Conservation (phyloP, 2,797 vertebrate genomes). For the Dryobates pubescens region DNA sequence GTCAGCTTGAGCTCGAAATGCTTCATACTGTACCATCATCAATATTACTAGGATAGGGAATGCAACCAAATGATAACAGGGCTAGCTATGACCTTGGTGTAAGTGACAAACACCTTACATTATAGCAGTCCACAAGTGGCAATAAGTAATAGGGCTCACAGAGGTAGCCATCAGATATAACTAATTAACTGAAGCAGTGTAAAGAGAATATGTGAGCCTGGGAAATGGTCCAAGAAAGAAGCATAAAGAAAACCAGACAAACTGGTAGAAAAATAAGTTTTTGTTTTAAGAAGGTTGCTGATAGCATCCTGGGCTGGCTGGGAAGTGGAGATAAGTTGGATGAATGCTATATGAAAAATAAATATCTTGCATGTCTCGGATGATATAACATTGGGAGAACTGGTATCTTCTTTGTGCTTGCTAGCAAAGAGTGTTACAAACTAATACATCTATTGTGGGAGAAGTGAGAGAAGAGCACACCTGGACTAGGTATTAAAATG, state of each 20-base stretch:
- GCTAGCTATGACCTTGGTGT: slow-evolving; percentile 65
- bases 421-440: not conserved
- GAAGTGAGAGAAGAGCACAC: fast-evolving
- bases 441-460: not conserved
- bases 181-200: slow-evolving; percentile 73
- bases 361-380: not conserved
- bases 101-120: slow-evolving; percentile 64
- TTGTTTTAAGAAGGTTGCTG: slow-evolving; percentile 47
- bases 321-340: slow-evolving; percentile 30
- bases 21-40: slow-evolving; percentile 15
- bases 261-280: slow-evolving; percentile 40
- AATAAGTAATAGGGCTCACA: slow-evolving; percentile 66
- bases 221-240: slow-evolving; percentile 76
- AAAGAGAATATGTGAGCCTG: slow-evolving; percentile 59
- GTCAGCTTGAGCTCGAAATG: slow-evolving; percentile 8
- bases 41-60: slow-evolving; percentile 39
- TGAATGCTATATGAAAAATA: not conserved
- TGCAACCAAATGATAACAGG: slow-evolving; percentile 45
- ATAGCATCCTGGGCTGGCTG: slow-evolving; percentile 26
- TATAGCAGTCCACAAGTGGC: slow-evolving; percentile 63
- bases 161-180: slow-evolving; percentile 74
- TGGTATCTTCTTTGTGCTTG: slow-evolving; percentile 22
- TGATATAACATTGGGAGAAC: not conserved
- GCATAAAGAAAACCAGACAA: slow-evolving; percentile 9
- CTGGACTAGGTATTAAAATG: fast-evolving